A percentile compares a stretch with the other conserved stretches of the same genome.
phyloP scores from a whole-genome alignment of 2,888 invertebrate species.

The Leistus spinibarbis region DNA sequence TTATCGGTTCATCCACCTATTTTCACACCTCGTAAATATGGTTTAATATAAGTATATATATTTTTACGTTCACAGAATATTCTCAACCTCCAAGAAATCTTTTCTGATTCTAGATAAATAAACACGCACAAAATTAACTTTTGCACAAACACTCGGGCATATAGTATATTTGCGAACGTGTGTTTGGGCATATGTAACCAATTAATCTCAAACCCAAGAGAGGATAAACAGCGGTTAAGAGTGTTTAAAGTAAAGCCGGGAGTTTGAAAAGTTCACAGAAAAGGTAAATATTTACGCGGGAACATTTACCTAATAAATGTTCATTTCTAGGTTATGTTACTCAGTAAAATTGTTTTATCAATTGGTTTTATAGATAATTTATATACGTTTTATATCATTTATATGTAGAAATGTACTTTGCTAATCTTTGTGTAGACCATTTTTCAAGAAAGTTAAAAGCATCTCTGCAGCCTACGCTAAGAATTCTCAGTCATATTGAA shows the following conservation, averaged over 20 bases:
- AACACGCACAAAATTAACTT: slow-evolving; percentile 22
- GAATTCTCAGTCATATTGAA: too few species aligned
- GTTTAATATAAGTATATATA: neutral
- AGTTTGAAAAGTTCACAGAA: slow-evolving; percentile 19
- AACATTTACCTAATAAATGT: neutral
- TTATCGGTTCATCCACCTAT: neutral
- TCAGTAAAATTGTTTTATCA: too few species aligned
- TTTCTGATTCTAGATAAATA: slow-evolving; percentile 11
- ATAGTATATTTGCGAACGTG: slow-evolving; percentile 21
- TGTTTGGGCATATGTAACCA: slow-evolving; percentile 20
- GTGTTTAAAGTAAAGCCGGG: slow-evolving; percentile 1
- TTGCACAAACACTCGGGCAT: slow-evolving; percentile 3
- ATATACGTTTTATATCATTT: too few species aligned
- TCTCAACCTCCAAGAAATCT: neutral
- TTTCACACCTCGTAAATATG: neutral
- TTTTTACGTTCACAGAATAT: neutral
- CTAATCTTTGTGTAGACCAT: too few species aligned
- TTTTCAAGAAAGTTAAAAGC: too few species aligned
- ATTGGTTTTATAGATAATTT: too few species aligned
- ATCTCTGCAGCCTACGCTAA: too few species aligned
- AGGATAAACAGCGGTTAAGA: slow-evolving; percentile 12
- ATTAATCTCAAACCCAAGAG: slow-evolving; percentile 14
- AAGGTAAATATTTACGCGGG: slow-evolving; percentile 10
- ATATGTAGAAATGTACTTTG: too few species aligned
- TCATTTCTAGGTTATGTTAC: neutral